A percentile compares a stretch with the other conserved stretches of the same genome.
Conservation (phyloP, 2,888 invertebrate genomes). For the Chymomyza amoena region DNA sequence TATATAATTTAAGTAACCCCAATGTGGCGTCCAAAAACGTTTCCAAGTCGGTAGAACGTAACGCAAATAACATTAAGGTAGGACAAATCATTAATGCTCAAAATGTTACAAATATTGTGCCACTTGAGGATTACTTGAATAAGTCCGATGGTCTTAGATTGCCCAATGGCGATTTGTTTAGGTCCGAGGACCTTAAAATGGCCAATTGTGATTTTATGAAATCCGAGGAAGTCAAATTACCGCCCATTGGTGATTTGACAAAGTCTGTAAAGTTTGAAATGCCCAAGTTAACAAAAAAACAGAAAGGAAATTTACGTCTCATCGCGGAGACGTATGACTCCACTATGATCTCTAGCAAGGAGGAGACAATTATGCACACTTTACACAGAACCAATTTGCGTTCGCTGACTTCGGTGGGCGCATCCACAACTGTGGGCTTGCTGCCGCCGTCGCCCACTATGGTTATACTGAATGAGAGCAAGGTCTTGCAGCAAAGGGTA, state of each 20-base stretch:
- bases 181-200: background rate
- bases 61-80: background rate
- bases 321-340: constrained; percentile 53
- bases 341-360: constrained; percentile 35
- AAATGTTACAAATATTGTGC: background rate
- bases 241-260: background rate
- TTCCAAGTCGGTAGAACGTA: background rate
- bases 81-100: background rate
- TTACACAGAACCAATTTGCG: constrained; percentile 53
- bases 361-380: constrained; percentile 28
- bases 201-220: background rate
- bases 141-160: background rate
- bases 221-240: background rate
- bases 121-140: background rate
- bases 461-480: constrained; percentile 79
- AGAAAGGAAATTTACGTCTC: constrained; percentile 20
- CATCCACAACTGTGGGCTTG: constrained; percentile 56
- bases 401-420: constrained; percentile 56
- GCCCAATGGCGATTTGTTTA: background rate
- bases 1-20: background rate
- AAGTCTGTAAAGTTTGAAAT: background rate
- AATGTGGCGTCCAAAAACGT: background rate
- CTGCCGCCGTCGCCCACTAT: constrained; percentile 65
- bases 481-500: constrained; percentile 92
- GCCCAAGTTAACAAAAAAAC: background rate